Conservation (phyloP, 2,888 invertebrate species). For the Atherix ibis region DNA sequence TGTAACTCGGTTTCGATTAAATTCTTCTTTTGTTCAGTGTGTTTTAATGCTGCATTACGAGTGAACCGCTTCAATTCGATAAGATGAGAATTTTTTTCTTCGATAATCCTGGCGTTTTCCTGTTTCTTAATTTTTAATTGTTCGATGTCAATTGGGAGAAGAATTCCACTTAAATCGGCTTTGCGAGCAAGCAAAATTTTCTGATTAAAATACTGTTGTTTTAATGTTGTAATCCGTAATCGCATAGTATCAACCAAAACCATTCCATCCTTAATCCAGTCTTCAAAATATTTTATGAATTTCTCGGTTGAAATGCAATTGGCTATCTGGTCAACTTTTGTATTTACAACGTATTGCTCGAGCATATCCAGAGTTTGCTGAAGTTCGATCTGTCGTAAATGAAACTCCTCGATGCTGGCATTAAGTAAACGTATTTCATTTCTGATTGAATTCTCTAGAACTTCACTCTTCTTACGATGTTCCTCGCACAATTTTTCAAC, state of each 20-base stretch:
- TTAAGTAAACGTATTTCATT: conserved; percentile 24
- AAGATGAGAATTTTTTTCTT: conserved; percentile 36
- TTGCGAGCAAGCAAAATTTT: conserved; percentile 26
- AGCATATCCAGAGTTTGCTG: conserved; percentile 33
- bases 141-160: conserved; percentile 42
- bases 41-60: conserved; percentile 35
- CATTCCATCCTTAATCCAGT: conserved; percentile 37
- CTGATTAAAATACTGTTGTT: conserved; percentile 31
- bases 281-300: conserved; percentile 35
- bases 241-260: conserved; percentile 37
- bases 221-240: conserved; percentile 35
- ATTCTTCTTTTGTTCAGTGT: conserved; percentile 35
- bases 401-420: conserved; percentile 35
- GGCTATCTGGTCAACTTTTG: conserved; percentile 29
- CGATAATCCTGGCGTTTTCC: conserved; percentile 33
- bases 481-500: conserved; percentile 23
- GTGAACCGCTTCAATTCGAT: conserved; percentile 37
- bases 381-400: conserved; percentile 33
- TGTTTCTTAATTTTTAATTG: conserved; percentile 39
- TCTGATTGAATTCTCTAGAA: conserved; percentile 18
- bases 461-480: conserved; percentile 18
- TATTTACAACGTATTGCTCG: conserved; percentile 27
- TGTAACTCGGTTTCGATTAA: conserved; percentile 28
- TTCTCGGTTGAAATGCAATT: conserved; percentile 36
- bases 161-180: conserved; percentile 36